Conservation (phyloP, 2,888 invertebrate species). For the Drosophila pseudotalamancana region DNA sequence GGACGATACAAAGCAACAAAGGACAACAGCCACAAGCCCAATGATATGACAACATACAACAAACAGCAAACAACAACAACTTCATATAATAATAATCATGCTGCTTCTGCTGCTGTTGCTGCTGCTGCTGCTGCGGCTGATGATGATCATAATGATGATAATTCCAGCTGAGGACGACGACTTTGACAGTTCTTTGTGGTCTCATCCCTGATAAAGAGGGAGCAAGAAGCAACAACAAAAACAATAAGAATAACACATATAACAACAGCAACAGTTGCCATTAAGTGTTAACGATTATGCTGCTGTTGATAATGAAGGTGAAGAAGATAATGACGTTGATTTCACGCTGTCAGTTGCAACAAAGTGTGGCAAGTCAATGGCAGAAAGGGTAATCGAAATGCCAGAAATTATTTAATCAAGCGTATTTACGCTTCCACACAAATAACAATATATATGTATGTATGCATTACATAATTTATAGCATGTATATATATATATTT, state of each 20-base stretch:
- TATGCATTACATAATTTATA: too few species aligned
- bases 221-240: conserved; percentile 2
- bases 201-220: conserved; percentile 13
- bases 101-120: conserved; percentile 33
- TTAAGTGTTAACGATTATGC: conserved; percentile 63
- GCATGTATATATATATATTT: too few species aligned
- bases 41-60: conserved; percentile 64
- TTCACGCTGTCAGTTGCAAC: conserved; percentile 19
- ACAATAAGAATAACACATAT: not conserved
- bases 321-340: conserved; percentile 10
- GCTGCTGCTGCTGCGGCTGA: conserved; percentile 35
- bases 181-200: conserved; percentile 79
- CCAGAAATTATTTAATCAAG: too few species aligned
- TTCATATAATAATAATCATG: conserved; percentile 21
- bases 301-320: conserved; percentile 34
- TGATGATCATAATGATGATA: conserved; percentile 23
- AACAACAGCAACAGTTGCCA: conserved; percentile 28
- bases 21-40: conserved; percentile 43
- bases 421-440: too few species aligned
- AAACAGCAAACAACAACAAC: conserved; percentile 19
- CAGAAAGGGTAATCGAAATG: not conserved
- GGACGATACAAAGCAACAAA: conserved; percentile 65
- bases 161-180: conserved; percentile 38
- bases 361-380: not conserved
- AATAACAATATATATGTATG: too few species aligned